Base-by-base conservation (phyloP, 2,888 invertebrate species). In the Allygus modestus region DNA sequence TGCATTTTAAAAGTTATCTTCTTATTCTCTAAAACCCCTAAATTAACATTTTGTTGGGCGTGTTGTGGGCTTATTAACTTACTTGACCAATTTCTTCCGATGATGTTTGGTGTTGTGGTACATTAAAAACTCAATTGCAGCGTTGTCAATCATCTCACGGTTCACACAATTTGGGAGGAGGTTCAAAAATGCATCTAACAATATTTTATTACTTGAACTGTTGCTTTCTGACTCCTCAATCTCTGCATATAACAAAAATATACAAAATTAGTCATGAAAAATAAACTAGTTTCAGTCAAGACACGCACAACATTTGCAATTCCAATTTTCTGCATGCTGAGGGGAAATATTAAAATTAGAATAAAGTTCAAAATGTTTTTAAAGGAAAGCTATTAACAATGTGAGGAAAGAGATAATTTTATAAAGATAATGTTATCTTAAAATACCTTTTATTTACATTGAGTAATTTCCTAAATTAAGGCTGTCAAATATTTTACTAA, bases 101-200 rank as follows among this genome's bases (percentile, higher is more conserved):
- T 98, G 98, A 88, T 96, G 95, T 91, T 98, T 98, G 0, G 97
- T 98, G 90, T 99, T 99, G 87, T 97, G 94, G 90, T 97, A 97
- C 89, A 98, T 94, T 79, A 98, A 94, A 90, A 99, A 99, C 89
- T 99, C 98, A 31, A 97, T 96, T 9, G 98, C 98, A 0, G 98
- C 97, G 91, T 97, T 96, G 89, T 98, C 99, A 87, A 99, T 98
- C 89, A 98, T 93, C 90, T 98, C 98, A 87, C 98, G 93, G 90
- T 98, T 99, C 2, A 98, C 97, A 90, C 98, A 98, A 89, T 97
- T 97, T 1, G 97, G 96, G 51, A 99, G 91, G 89, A 96, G 96
- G 88, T 94, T 95, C 46, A 98, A 91, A 89, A 97, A 99, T 17
- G 95, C 94, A 87, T 98, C 98, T 26, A 92, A 83, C 93, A 90